Evolutionary conservation across 2,797 vertebrate genomes (phyloP).

Genomic region (Echiichthys vipera): DNA sequence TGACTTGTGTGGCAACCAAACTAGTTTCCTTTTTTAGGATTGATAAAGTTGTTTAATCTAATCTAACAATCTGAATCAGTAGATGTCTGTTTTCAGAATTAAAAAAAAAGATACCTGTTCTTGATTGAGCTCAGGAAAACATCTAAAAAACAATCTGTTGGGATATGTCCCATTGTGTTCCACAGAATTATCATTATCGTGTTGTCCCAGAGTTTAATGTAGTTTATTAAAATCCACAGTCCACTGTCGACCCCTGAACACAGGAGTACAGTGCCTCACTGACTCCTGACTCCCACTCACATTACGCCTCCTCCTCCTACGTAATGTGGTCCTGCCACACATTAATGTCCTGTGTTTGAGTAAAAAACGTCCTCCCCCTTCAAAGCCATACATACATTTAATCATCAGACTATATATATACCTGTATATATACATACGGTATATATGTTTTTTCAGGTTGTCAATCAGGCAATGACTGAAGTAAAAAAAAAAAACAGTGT

Average conservation of each 20-base stretch:
- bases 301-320: constrained; percentile 16
- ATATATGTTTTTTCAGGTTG: background rate
- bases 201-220: background rate
- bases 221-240: background rate
- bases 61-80: background rate
- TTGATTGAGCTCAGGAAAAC: background rate
- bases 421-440: no score
- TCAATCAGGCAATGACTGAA: constrained; percentile 4
- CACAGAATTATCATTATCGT: background rate
- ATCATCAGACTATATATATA: background rate
- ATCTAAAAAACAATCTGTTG: background rate
- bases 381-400: background rate
- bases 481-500: constrained; percentile 8
- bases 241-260: background rate
- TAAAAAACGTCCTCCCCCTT: background rate
- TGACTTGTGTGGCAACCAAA: background rate
- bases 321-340: background rate
- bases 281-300: constrained; percentile 21
- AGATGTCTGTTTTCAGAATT: no score
- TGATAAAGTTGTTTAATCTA: background rate
- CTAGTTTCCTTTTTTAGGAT: background rate
- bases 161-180: background rate
- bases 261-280: constrained; percentile 2
- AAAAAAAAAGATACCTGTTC: background rate
- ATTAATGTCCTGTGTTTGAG: constrained; percentile 1